These are phyloP conservation scores for Drosophila pallidifrons DNA, from an alignment of 1,140 invertebrate species.

Conservation along the genomic window DNA sequence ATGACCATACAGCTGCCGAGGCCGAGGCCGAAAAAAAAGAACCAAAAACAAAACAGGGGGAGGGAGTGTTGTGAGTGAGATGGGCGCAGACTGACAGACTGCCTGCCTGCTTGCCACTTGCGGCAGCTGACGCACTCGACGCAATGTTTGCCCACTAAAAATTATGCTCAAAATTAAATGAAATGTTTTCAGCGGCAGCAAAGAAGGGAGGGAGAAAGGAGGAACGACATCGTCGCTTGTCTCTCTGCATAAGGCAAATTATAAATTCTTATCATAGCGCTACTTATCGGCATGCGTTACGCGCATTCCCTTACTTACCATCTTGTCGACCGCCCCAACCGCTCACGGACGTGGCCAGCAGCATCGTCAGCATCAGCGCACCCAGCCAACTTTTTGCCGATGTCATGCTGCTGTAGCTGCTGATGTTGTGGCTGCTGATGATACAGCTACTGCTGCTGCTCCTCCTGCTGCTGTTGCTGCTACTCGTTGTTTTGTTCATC, in stretches of 20 bases:
- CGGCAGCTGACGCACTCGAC: constrained; percentile 67
- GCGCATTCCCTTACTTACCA: constrained; percentile 69
- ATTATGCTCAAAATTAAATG: constrained; percentile 81
- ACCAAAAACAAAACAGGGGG: neutral
- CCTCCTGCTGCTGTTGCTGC: neutral
- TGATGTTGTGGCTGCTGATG: constrained; percentile 4
- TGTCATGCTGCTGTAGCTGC: constrained; percentile 59
- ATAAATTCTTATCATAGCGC: constrained; percentile 82
- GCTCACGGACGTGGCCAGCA: constrained; percentile 75
- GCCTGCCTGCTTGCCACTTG: constrained; percentile 10
- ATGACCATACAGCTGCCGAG: constrained; percentile 53
- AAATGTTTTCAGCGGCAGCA: constrained; percentile 46
- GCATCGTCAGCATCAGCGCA: constrained; percentile 68
- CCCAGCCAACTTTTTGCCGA: constrained; percentile 75
- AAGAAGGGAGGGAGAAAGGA: neutral
- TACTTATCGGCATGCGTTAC: constrained; percentile 70
- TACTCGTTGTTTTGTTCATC: neutral
- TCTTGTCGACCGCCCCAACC: constrained; percentile 79
- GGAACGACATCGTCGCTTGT: neutral
- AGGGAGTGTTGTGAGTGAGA: neutral
- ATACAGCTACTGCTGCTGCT: constrained; percentile 15
- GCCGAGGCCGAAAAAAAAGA: too few species aligned
- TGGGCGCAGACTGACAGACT: constrained; percentile 16
- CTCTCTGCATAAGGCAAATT: constrained; percentile 61
- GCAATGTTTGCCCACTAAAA: constrained; percentile 60